phyloP scores from a whole-genome alignment of 1,140 invertebrate genomes.

The Neodiprion pinetum region DNA sequence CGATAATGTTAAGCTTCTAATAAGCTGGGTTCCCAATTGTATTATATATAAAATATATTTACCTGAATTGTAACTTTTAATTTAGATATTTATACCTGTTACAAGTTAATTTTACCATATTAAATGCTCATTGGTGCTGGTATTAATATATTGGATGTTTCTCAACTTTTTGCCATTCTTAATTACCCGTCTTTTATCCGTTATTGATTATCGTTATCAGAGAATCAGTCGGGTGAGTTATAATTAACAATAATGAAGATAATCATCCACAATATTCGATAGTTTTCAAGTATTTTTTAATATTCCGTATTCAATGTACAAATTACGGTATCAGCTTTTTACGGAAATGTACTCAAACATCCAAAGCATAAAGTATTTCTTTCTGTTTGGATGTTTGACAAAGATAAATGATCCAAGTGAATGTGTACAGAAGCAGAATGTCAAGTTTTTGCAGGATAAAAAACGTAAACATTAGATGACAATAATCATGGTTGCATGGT shows the following conservation, averaged over 20 bases:
- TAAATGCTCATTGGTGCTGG: constrained; percentile 60
- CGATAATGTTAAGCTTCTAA: not conserved
- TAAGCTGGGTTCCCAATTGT: not conserved
- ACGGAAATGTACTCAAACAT: too few species aligned
- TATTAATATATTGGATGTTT: constrained; percentile 38
- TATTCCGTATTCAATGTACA: not conserved
- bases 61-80: constrained; percentile 44
- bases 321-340: too few species aligned
- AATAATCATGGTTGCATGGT: too few species aligned
- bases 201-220: constrained; percentile 16
- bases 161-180: constrained; percentile 31
- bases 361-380: too few species aligned
- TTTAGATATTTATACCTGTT: constrained; percentile 48
- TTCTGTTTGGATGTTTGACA: too few species aligned
- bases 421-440: too few species aligned
- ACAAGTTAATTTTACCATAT: constrained; percentile 47
- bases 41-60: constrained; percentile 30
- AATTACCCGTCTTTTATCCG: constrained; percentile 19
- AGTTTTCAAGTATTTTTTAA: constrained; percentile 11
- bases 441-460: too few species aligned
- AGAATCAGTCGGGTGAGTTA: not conserved
- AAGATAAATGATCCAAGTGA: too few species aligned
- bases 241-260: not conserved
- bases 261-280: too few species aligned
- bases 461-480: too few species aligned